These are phyloP conservation scores for Eufriesea mexicana DNA, from an alignment of 1,140 invertebrate species.

Conservation along the genomic window DNA sequence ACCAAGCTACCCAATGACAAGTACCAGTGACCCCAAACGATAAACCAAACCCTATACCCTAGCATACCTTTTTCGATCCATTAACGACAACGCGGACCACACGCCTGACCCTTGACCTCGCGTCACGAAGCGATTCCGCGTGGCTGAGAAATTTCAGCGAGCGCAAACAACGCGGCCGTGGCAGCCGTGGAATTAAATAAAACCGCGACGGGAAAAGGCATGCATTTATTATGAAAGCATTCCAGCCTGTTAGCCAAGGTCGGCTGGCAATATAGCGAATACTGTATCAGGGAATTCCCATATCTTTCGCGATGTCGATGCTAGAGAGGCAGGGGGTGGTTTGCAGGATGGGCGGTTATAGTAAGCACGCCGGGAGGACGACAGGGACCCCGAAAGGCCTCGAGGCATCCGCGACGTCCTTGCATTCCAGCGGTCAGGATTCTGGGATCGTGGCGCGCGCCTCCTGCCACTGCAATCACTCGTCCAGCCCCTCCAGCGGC, in stretches of 20 bases:
- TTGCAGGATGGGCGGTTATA: conserved; percentile 62
- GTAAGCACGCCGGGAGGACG: conserved; percentile 62
- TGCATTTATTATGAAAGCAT: conserved; percentile 41
- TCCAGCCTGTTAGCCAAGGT: background rate
- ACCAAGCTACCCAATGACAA: too few relatives aligned
- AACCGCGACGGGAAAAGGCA: conserved; percentile 22
- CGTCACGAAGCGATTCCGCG: background rate
- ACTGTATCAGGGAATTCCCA: conserved; percentile 53
- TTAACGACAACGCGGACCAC: background rate
- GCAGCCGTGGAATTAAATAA: conserved; percentile 31
- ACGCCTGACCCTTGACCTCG: background rate
- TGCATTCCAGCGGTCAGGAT: conserved; percentile 91
- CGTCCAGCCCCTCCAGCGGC: conserved; percentile 86
- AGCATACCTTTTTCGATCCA: too few relatives aligned
- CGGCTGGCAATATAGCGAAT: conserved; percentile 22
- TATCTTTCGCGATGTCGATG: conserved; percentile 41
- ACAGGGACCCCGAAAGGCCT: conserved; percentile 70
- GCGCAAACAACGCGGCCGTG: background rate
- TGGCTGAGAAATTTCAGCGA: background rate
- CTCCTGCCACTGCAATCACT: conserved; percentile 86
- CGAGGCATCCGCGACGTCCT: conserved; percentile 88
- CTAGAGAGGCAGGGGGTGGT: conserved; percentile 31
- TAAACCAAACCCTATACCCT: too few relatives aligned
- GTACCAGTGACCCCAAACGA: too few relatives aligned
- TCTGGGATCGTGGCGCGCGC: conserved; percentile 86